phyloP scores from a whole-genome alignment of 2,797 vertebrate genomes.

The Aplochiton taeniatus region DNA sequence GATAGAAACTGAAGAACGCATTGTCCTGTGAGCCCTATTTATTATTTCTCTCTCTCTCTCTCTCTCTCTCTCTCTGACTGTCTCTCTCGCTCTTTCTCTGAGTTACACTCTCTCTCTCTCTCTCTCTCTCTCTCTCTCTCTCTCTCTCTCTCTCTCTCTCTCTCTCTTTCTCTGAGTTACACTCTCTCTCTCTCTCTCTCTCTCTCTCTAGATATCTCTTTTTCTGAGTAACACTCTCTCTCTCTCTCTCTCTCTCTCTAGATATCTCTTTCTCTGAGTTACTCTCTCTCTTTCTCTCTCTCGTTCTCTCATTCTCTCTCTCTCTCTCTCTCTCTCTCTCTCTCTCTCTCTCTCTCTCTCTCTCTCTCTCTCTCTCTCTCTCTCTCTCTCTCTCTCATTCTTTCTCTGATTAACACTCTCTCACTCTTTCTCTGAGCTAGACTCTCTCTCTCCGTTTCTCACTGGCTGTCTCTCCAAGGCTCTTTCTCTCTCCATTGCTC shows the following conservation, averaged over 20 bases:
- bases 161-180: not conserved
- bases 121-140: conserved; percentile 1
- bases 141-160: not conserved
- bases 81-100: not conserved
- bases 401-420: not conserved
- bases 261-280: not conserved
- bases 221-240: too few species aligned
- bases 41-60: not conserved
- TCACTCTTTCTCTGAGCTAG: not conserved
- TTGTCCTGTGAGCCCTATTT: too few species aligned
- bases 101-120: conserved; percentile 14
- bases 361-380: not conserved
- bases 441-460: conserved; percentile 3
- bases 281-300: not conserved
- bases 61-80: too few species aligned
- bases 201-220: conserved; percentile 1
- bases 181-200: not conserved
- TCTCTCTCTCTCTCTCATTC: not conserved
- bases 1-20: too few species aligned
- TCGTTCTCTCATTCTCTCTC: conserved; percentile 1
- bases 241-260: too few species aligned
- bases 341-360: conserved; percentile 25
- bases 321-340: not conserved
- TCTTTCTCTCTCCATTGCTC: not conserved
- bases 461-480: not conserved